Percentiles rank a stretch among this genome's conserved stretches.
phyloP scores from a whole-genome alignment of 2,888 invertebrate species.

The Rhyacophila evoluta region DNA sequence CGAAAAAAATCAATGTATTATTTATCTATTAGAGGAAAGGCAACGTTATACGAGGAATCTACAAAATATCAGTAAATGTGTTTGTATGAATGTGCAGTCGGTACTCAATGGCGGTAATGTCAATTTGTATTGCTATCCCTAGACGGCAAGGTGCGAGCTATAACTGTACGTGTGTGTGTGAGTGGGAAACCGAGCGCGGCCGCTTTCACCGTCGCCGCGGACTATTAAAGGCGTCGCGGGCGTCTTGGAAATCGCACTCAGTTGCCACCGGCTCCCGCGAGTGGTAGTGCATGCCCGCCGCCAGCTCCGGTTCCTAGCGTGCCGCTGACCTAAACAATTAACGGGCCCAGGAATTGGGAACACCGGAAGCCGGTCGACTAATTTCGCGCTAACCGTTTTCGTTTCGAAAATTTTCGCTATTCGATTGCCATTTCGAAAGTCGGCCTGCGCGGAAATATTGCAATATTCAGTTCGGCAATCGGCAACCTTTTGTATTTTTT shows the following conservation, averaged over 20 bases:
- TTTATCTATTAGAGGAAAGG: too few species aligned
- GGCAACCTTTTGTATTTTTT: background rate
- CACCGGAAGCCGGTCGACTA: background rate
- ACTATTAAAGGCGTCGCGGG: slow-evolving; percentile 49
- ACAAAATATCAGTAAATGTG: too few species aligned
- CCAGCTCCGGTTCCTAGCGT: background rate
- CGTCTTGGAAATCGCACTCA: slow-evolving; percentile 45
- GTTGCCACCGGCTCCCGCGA: slow-evolving; percentile 32
- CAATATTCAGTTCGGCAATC: background rate
- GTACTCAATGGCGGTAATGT: too few species aligned
- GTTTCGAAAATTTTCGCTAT: background rate
- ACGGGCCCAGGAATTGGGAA: background rate
- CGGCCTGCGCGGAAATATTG: background rate
- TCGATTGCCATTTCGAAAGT: background rate
- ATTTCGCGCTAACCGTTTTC: too few species aligned
- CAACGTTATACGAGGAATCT: too few species aligned
- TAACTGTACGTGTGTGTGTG: background rate
- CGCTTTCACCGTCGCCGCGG: slow-evolving; percentile 41
- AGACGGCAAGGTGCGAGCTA: background rate
- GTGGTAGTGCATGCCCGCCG: slow-evolving; percentile 20
- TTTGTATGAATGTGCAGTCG: too few species aligned
- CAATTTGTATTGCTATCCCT: too few species aligned
- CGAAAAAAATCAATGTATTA: too few species aligned
- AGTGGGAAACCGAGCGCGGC: slow-evolving; percentile 31
- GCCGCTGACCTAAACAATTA: background rate